Percentiles rank a stretch among this genome's conserved stretches.
Evolutionary conservation across 2,888 invertebrate species (phyloP).

Genomic region (Tipula confusa): DNA sequence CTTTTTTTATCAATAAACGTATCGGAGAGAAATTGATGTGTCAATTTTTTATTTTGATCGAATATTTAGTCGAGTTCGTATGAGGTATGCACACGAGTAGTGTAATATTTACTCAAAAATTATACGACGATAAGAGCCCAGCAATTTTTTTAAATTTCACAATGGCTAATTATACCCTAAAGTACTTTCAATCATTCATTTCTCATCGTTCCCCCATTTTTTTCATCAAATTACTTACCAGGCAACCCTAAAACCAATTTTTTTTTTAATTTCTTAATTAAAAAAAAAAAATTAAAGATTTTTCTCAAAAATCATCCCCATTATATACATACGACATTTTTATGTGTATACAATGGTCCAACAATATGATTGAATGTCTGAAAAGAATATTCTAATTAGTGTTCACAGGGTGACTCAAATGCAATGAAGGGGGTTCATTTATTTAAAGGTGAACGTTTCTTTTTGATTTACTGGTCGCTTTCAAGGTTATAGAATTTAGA

Average conservation of each 20-base stretch:
- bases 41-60: slow-evolving; percentile 16
- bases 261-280: not conserved
- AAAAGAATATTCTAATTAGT: not conserved
- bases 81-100: not conserved
- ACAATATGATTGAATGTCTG: not conserved
- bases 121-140: not conserved
- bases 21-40: slow-evolving; percentile 3
- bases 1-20: not conserved
- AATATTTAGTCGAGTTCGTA: not conserved
- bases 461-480: no score
- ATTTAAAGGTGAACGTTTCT: no score
- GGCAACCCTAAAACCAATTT: not conserved
- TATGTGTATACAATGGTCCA: not conserved
- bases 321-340: not conserved
- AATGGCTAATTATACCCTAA: not conserved
- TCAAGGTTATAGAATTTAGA: no score
- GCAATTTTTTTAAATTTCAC: not conserved
- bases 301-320: not conserved
- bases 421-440: no score
- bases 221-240: not conserved
- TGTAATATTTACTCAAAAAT: not conserved
- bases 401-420: no score
- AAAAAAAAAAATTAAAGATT: not conserved
- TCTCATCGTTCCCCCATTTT: not conserved
- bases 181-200: not conserved